Conservation (phyloP, 1,140 invertebrate genomes). For the Chelonus insularis region DNA sequence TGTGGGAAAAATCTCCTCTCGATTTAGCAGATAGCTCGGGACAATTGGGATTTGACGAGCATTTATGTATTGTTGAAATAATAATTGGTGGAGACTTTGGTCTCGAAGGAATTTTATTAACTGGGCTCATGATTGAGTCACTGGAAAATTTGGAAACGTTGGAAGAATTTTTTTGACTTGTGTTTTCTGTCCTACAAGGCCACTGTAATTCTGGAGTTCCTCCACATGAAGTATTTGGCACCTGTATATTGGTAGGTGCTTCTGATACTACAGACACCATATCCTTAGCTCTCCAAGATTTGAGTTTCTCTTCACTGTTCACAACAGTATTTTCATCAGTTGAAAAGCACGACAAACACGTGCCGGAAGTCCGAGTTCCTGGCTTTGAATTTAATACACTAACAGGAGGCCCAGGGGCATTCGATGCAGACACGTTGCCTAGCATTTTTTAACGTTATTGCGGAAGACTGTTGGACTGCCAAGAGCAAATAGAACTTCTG, state of each 20-base stretch:
- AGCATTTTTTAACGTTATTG: slow-evolving; percentile 45
- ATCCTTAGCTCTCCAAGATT: slow-evolving; percentile 39
- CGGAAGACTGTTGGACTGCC: slow-evolving; percentile 1
- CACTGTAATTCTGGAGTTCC: slow-evolving; percentile 27
- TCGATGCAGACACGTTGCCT: slow-evolving; percentile 48
- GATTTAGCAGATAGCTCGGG: slow-evolving; percentile 27
- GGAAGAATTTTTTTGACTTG: slow-evolving; percentile 31
- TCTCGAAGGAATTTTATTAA: neutral
- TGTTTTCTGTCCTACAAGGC: slow-evolving; percentile 37
- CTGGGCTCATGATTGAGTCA: neutral
- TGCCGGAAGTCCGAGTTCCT: slow-evolving; percentile 21
- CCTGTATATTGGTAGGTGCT: slow-evolving; percentile 31
- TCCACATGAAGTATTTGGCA: slow-evolving; percentile 20
- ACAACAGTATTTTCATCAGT: slow-evolving; percentile 34
- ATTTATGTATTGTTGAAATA: slow-evolving; percentile 38
- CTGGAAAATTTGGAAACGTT: slow-evolving; percentile 16
- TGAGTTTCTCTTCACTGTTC: slow-evolving; percentile 34
- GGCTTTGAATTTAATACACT: slow-evolving; percentile 12
- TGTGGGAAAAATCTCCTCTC: neutral
- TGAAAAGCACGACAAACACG: slow-evolving; percentile 45
- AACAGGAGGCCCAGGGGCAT: slow-evolving; percentile 40
- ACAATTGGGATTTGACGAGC: slow-evolving; percentile 36
- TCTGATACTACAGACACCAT: slow-evolving; percentile 33
- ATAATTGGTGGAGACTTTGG: slow-evolving; percentile 26
- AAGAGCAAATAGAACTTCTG: neutral